Conservation (phyloP, 2,888 invertebrate genomes). For the Tiliacea citrago region DNA sequence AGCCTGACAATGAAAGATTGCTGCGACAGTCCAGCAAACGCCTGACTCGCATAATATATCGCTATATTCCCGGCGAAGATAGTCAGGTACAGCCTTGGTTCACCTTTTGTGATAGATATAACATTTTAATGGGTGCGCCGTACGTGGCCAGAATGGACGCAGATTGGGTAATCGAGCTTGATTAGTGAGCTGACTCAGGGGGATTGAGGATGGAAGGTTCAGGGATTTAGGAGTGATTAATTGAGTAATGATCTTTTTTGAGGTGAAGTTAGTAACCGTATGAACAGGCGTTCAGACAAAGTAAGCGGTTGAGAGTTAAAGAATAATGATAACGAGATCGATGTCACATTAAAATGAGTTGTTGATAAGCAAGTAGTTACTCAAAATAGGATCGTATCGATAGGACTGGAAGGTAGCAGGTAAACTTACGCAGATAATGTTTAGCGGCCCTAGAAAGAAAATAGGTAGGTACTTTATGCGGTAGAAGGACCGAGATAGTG, state of each 20-base stretch:
- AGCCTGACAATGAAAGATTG: constrained; percentile 67
- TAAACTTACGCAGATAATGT: neutral
- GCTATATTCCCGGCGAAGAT: constrained; percentile 52
- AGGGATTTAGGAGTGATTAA: constrained; percentile 34
- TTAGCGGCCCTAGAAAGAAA: neutral
- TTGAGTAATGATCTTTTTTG: neutral
- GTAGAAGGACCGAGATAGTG: neutral
- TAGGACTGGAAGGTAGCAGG: neutral
- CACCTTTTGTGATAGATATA: constrained; percentile 62
- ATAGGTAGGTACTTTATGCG: neutral
- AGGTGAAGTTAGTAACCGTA: neutral
- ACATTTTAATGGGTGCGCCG: constrained; percentile 56
- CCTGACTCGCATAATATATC: constrained; percentile 66
- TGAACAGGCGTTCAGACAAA: neutral
- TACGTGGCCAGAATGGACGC: constrained; percentile 61
- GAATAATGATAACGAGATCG: neutral
- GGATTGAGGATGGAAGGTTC: constrained; percentile 34
- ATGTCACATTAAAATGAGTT: neutral
- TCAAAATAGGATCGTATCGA: neutral
- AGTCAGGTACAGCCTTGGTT: constrained; percentile 57
- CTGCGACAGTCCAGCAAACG: constrained; percentile 29
- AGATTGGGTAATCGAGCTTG: constrained; percentile 57
- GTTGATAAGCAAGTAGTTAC: too few species aligned
- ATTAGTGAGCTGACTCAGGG: constrained; percentile 46
- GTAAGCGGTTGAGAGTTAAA: neutral